phyloP scores from a whole-genome alignment of 2,113 vertebrate genomes.

The Vulpes ferrilata region DNA sequence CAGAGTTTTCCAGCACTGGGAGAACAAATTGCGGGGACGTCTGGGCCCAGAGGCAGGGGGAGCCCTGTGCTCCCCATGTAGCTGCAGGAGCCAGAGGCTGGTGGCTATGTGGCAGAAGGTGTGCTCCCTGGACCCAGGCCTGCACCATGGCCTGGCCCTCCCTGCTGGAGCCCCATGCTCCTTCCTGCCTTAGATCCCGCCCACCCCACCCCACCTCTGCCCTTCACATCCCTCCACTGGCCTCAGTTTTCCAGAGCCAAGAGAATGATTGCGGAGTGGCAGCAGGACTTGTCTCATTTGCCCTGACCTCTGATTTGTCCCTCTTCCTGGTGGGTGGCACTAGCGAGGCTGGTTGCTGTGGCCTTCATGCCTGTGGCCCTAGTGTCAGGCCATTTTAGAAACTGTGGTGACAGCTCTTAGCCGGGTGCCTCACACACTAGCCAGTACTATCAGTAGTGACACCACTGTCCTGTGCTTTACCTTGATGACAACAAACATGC shows the following conservation, averaged over 20 bases:
- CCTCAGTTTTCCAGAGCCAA: background rate
- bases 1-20: background rate
- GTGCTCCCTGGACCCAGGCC: too few species aligned
- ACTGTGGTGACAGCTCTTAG: fast-evolving
- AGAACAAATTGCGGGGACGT: background rate
- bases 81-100: background rate
- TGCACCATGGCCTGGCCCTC: background rate
- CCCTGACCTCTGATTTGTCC: fast-evolving
- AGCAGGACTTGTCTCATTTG: fast-evolving
- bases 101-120: background rate
- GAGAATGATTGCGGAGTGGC: too few species aligned
- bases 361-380: background rate
- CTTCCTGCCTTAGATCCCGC: too few species aligned
- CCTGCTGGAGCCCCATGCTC: background rate
- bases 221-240: fast-evolving
- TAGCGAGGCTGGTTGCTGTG: too few species aligned
- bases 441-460: fast-evolving
- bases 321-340: fast-evolving
- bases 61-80: fast-evolving
- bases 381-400: background rate
- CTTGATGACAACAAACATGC: fast-evolving
- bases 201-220: background rate
- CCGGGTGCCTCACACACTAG: background rate
- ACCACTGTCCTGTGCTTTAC: fast-evolving
- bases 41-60: fast-evolving